Evolutionary conservation across 2,888 invertebrate species (phyloP).

Genomic region (Clostera curtula): DNA sequence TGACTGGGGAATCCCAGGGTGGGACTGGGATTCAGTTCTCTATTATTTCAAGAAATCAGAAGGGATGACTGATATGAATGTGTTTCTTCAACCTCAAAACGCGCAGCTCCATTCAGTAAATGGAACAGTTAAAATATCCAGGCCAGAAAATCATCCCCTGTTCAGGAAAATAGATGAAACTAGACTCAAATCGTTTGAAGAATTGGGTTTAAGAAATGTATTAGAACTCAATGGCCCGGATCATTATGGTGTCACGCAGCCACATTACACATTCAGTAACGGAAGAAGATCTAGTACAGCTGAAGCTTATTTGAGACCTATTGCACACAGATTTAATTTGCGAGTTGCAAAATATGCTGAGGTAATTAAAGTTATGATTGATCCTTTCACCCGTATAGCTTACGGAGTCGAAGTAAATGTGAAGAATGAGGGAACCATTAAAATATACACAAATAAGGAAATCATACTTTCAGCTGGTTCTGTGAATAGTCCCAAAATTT

Average conservation of each 20-base stretch:
- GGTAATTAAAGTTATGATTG: constrained; percentile 47
- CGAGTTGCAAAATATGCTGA: constrained; percentile 42
- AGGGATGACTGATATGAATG: constrained; percentile 35
- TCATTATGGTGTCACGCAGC: constrained; percentile 28
- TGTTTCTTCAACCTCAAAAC: constrained; percentile 27
- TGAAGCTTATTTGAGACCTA: constrained; percentile 43
- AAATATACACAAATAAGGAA: too few relatives aligned
- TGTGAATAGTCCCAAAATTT: too few relatives aligned
- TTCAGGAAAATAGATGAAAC: constrained; percentile 28
- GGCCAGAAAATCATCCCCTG: constrained; percentile 25
- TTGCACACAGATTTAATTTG: constrained; percentile 40
- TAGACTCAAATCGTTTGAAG: constrained; percentile 28
- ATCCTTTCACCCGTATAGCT: constrained; percentile 28
- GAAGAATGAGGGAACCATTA: constrained; percentile 25
- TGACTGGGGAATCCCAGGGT: constrained; percentile 40
- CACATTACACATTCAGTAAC: constrained; percentile 37
- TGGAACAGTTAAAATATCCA: constrained; percentile 39
- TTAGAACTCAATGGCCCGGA: constrained; percentile 38
- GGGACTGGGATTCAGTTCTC: constrained; percentile 38
- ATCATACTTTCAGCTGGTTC: too few relatives aligned
- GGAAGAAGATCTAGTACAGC: constrained; percentile 56
- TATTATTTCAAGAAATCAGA: constrained; percentile 43
- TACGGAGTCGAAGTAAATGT: constrained; percentile 42
- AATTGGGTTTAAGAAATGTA: constrained; percentile 37
- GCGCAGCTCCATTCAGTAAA: constrained; percentile 32